Conservation (phyloP, 2,113 vertebrate genomes). For the Gavia stellata region DNA sequence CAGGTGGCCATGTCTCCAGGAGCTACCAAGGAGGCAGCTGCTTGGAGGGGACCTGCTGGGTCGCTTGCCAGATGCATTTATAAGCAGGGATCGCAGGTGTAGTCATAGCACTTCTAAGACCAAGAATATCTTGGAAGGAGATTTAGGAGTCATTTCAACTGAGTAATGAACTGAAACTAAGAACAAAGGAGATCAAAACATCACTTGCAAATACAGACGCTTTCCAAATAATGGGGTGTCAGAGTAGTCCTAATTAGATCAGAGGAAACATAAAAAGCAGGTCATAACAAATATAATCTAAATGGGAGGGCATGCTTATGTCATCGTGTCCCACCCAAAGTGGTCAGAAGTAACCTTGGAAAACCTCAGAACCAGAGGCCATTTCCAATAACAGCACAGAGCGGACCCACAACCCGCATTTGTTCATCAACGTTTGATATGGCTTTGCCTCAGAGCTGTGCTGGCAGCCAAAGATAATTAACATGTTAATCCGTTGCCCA, state of each 20-base stretch:
- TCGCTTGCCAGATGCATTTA: neutral
- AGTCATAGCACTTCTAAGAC: neutral
- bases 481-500: neutral
- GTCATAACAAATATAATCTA: neutral
- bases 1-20: neutral
- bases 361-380: neutral
- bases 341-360: neutral
- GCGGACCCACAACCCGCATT: fast-evolving
- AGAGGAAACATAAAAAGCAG: neutral
- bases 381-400: neutral
- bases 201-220: neutral
- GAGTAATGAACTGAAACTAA: neutral
- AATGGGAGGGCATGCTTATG: neutral
- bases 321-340: neutral
- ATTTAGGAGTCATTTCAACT: neutral
- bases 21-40: neutral
- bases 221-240: neutral
- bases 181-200: neutral
- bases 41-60: neutral
- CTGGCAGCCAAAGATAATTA: neutral
- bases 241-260: neutral
- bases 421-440: neutral
- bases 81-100: neutral
- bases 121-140: neutral
- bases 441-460: neutral